Evolutionary conservation across 2,113 vertebrate species (phyloP).

Genomic region (Trogon melanurus): DNA sequence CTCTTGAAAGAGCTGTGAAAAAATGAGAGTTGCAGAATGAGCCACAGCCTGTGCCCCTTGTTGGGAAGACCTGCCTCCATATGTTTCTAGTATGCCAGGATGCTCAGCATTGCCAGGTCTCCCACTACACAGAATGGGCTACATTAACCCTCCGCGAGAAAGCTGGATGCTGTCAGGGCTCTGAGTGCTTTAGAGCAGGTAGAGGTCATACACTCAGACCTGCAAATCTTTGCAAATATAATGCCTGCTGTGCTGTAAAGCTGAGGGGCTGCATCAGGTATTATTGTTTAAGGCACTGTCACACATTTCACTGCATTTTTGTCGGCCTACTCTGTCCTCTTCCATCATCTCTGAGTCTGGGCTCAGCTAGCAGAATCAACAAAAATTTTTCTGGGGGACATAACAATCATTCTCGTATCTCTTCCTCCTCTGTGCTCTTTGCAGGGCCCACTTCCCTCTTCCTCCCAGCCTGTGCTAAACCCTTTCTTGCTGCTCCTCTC

Average conservation of each 20-base stretch:
- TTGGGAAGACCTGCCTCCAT: neutral
- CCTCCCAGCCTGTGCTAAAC: neutral
- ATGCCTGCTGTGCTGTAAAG: neutral
- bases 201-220: neutral
- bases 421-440: neutral
- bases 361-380: neutral
- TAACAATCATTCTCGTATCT: neutral
- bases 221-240: neutral
- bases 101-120: neutral
- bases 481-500: neutral
- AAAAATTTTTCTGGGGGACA: neutral
- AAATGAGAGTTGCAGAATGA: neutral
- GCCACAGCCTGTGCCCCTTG: rapidly evolving
- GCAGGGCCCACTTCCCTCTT: neutral
- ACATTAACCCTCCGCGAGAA: neutral
- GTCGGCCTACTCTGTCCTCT: neutral
- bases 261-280: no score
- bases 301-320: neutral
- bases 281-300: neutral
- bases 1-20: neutral
- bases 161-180: neutral
- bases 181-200: neutral
- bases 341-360: neutral
- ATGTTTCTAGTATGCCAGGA: rapidly evolving
- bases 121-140: no score